Evolutionary conservation across 1,140 invertebrate genomes (phyloP).

Genomic region (Tenebrio molitor): DNA sequence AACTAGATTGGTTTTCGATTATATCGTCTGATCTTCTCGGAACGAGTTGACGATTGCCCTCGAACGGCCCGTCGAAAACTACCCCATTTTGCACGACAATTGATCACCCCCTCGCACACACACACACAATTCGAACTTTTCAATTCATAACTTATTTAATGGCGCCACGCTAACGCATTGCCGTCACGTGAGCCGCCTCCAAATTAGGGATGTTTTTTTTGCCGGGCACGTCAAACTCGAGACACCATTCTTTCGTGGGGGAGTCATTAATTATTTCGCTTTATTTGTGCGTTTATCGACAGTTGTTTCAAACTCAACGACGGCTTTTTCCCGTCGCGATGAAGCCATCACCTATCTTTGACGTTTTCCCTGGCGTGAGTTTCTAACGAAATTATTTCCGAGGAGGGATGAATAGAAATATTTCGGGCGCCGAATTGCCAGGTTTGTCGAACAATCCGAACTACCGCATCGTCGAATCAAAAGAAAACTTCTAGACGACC

Average conservation of each 20-base stretch:
- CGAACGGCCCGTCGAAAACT: neutral
- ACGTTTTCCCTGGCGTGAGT: neutral
- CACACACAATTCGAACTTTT: slow-evolving; percentile 21
- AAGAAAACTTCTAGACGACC: no score
- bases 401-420: neutral
- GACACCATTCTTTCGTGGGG: neutral
- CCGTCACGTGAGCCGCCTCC: slow-evolving; percentile 4
- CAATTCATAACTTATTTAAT: slow-evolving; percentile 33
- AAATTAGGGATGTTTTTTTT: slow-evolving; percentile 6
- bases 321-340: neutral
- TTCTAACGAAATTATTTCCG: slow-evolving; percentile 9
- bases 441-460: no score
- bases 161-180: slow-evolving; percentile 23
- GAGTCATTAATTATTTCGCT: slow-evolving; percentile 24
- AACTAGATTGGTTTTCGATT: slow-evolving; percentile 46
- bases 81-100: neutral
- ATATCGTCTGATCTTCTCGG: slow-evolving; percentile 40
- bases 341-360: slow-evolving; percentile 28
- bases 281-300: slow-evolving; percentile 16
- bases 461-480: no score
- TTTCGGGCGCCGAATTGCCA: no score
- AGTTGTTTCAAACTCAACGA: slow-evolving; percentile 23
- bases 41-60: slow-evolving; percentile 30
- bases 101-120: slow-evolving; percentile 11
- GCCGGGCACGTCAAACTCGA: neutral